Evolutionary conservation across 92 coral and sea anemone species (phyloP), one percentile per base, ranked within the genome.

Genomic region (Porites divaricata): DNA sequence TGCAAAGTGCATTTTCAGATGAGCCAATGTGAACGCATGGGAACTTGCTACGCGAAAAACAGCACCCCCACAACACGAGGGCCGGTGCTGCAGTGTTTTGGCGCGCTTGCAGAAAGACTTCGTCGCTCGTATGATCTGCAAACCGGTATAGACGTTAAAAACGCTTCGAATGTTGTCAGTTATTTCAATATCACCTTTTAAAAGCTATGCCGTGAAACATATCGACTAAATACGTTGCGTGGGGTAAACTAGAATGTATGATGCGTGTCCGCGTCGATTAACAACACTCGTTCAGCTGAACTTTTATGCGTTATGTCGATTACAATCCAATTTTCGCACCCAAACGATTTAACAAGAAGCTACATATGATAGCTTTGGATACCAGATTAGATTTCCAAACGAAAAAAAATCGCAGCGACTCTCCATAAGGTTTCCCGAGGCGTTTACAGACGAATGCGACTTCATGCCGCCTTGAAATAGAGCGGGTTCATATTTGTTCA

Each of bases 401-500:
- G 49, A 23, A 61, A 63, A 73, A 35, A 35, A 35, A 35, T 35
- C 45, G 45, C 45, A 35, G 45, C 45, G 45, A 35, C 45, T 35
- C 45, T 35, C 45, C 3, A 35, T 35, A 35, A 35, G 45, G 45
- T 35, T 35, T 9, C 63, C 49, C 9, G 72, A 67, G 23, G 86
- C 71, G 70, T 22, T 82, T 16, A 45, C 70, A 72, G 69, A 73
- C 63, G 62, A 51, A 22, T 9, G 25, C 20, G 62, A 50, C 79
- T 78, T 79, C 86, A 82, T 82, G 71, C 81, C 48, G 48, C 41
- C 72, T 63, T 10, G 54, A 59, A n/a, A 45, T 7, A 63, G 20
- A 52, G 45, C 70, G 64, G 75, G 90, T 64, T 76, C 49, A 72
- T 83, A 79, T 75, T 90, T 76, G 87, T 83, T 77, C 81, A 71